phyloP scores from a whole-genome alignment of 2,797 vertebrate species.

The Argyrosomus regius region DNA sequence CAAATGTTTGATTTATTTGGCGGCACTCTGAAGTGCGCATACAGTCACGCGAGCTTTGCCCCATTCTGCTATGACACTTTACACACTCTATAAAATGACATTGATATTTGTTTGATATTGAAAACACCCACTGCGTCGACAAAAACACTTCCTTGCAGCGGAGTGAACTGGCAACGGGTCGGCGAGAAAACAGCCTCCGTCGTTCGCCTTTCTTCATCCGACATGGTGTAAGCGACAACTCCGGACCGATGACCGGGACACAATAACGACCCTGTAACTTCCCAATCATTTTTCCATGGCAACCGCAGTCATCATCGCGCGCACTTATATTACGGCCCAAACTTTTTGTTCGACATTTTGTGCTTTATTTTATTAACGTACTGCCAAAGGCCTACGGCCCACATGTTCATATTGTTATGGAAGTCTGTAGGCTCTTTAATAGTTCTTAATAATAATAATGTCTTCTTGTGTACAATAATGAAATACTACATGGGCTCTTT shows the following conservation, averaged over 20 bases:
- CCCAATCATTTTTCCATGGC: slow-evolving; percentile 42
- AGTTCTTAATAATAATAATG: too few species aligned
- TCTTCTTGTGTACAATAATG: background rate
- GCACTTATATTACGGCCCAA: too few species aligned
- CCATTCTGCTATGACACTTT: background rate
- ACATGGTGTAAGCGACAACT: slow-evolving; percentile 48
- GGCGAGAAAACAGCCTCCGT: slow-evolving; percentile 27
- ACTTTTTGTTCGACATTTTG: background rate
- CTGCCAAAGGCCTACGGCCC: background rate
- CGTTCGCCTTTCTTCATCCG: slow-evolving; percentile 40
- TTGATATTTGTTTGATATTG: background rate
- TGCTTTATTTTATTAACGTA: background rate
- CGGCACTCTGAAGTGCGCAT: background rate
- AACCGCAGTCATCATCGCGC: background rate
- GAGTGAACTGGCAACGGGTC: slow-evolving; percentile 16
- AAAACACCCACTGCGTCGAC: slow-evolving; percentile 73
- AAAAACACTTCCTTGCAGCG: slow-evolving; percentile 44
- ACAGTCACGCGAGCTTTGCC: background rate
- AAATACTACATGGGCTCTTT: too few species aligned
- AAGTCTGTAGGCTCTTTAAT: too few species aligned
- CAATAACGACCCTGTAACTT: rapidly evolving
- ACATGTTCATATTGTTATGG: background rate
- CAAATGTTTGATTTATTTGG: background rate
- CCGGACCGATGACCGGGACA: background rate
- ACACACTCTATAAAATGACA: too few species aligned